Base-by-base conservation (phyloP, 2,797 vertebrate genomes). In the Syngnathus acus region DNA sequence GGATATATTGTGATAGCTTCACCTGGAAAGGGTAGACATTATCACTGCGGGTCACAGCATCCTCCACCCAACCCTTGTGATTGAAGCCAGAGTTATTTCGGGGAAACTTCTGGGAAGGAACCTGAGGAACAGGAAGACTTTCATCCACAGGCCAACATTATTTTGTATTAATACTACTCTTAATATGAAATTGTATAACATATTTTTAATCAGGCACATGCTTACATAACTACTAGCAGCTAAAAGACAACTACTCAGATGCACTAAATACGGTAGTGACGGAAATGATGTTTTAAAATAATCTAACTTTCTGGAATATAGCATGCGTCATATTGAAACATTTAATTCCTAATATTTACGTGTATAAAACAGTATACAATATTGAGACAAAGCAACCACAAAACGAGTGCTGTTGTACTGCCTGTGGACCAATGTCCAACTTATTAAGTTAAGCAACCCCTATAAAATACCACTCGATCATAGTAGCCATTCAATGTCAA, bases 1-100 rank as follows among this genome's bases (percentile, higher is more conserved):
- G 10, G 62, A 57, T 66, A 17, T 53, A 32, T 13, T 39, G 47
- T 6, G 9, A 68, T 32, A 38, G 61, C 21, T 92, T 95, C 88
- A 98, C 97, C 95, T 98, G 96, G 84, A 98, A 98, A 81, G 96
- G 94, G 87, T 98, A 99, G 84, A 97, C 93, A 82, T 91, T 94
- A 87, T 99, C 97, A 73, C 90, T 93, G 83, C 96, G 93, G 71
- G 93, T 94, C 91, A 98, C 90, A 75, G 88, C 92, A 73, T 99
- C 97, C 68, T 99, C 97, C 88, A 98, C 94, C 97, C 97, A 99
- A 7, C 95, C 94, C 82, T 98, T 99, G 63, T 95, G 93, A 91
- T 94, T 95, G 85, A 99, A 97, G 75, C 93, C 92, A 38, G 95
- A 94, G 87, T 89, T 94, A 88, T 96, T 95, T 76, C 97, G 92